These are phyloP conservation scores for Chanos chanos DNA, from an alignment of 2,797 vertebrate species.

Conservation along the genomic window DNA sequence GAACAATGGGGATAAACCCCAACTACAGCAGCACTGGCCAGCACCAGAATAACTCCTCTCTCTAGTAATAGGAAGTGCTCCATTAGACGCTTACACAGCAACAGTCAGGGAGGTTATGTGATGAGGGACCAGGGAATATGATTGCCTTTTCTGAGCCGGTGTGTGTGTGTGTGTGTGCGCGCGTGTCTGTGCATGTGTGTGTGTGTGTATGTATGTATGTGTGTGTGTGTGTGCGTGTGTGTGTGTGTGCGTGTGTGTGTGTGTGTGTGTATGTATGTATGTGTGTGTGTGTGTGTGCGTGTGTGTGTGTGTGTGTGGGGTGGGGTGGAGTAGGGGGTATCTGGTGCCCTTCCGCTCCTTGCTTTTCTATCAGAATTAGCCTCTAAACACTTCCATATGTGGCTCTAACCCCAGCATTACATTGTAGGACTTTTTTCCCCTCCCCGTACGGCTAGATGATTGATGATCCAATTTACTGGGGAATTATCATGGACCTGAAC, in stretches of 20 bases:
- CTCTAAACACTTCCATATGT: slow-evolving; percentile 77
- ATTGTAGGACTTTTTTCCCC: slow-evolving; percentile 50
- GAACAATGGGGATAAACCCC: slow-evolving; percentile 12
- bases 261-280: neutral
- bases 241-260: slow-evolving; percentile 6
- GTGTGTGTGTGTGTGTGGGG: neutral
- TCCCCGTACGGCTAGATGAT: slow-evolving; percentile 58
- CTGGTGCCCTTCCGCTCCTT: slow-evolving; percentile 48
- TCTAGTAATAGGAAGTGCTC: slow-evolving; percentile 31
- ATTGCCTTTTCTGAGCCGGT: slow-evolving; percentile 34
- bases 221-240: slow-evolving; percentile 11
- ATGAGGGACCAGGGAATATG: slow-evolving; percentile 38
- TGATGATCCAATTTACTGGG: slow-evolving; percentile 76
- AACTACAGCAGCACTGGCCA: slow-evolving; percentile 32
- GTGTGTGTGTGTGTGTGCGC: neutral
- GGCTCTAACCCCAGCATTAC: slow-evolving; percentile 60
- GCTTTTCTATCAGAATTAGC: slow-evolving; percentile 56
- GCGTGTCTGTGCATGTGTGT: slow-evolving; percentile 22
- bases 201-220: slow-evolving; percentile 13
- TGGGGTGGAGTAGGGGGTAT: slow-evolving; percentile 33
- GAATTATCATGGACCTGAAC: slow-evolving; percentile 61
- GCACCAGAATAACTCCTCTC: slow-evolving; percentile 3
- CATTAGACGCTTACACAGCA: slow-evolving; percentile 36
- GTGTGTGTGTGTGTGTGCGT: slow-evolving; percentile 31
- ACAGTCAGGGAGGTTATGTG: slow-evolving; percentile 29